Evolutionary conservation across 2,888 invertebrate species (phyloP).

Genomic region (Petrolisthes cinctipes): DNA sequence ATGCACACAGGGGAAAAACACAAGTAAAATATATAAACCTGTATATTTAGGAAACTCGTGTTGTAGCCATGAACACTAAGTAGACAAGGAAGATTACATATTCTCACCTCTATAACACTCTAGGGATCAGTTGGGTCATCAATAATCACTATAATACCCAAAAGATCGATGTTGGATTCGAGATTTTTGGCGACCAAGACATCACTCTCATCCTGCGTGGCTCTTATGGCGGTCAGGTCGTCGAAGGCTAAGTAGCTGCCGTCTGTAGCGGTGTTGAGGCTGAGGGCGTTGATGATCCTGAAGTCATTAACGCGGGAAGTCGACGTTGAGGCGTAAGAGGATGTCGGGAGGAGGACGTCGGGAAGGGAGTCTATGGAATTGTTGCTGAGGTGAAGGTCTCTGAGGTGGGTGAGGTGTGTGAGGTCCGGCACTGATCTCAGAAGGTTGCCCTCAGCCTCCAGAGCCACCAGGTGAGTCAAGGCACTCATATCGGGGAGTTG

Average conservation of each 20-base stretch:
- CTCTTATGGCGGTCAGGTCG: background rate
- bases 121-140: slow-evolving; percentile 14
- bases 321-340: background rate
- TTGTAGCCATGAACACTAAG: no score
- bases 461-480: slow-evolving; percentile 1
- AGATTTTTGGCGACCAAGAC: background rate
- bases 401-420: slow-evolving; percentile 1
- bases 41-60: no score
- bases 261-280: slow-evolving; percentile 10
- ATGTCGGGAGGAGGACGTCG: background rate
- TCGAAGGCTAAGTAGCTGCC: background rate
- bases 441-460: background rate
- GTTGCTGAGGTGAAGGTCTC: background rate
- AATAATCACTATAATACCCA: slow-evolving; percentile 12
- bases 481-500: background rate
- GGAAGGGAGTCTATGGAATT: background rate
- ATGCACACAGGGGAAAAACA: no score
- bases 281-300: slow-evolving; percentile 15
- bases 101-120: no score
- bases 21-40: no score
- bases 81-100: no score
- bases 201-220: slow-evolving; percentile 9
- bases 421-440: slow-evolving; percentile 1
- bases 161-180: slow-evolving; percentile 11
- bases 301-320: background rate